Base-by-base conservation (phyloP, 2,113 vertebrate genomes). In the Takifugu flavidus region DNA sequence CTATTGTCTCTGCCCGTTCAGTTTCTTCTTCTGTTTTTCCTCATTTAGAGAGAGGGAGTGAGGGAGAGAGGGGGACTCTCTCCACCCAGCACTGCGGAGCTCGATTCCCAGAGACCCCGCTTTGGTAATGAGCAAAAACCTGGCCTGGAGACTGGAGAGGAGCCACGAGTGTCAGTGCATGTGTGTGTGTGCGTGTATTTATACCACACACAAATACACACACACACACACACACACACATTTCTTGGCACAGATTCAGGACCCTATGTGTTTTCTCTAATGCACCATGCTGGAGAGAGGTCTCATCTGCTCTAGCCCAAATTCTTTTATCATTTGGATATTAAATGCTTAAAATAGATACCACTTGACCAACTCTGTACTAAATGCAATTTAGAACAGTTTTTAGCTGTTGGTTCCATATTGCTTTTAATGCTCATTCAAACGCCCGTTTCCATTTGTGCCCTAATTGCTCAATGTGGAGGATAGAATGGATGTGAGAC, bases 71-170 rank as follows among this genome's bases (percentile, higher is more conserved):
- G 57, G 59, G 67, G 53, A 50, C 1, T 25, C 54, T 67, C 69
- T 72, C 72, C 70, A 74, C 68, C 62, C 72, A 65, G 4, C 45
- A 58, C 29, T 45, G 51, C 34, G 67, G 31, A 59, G 69, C 69
- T 72, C 79, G 72, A 78, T 82, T 83, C 70, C 66, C 68, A 44
- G 66, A 78, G 67, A 74, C 67, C 82, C 59, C 53, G 44, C 76
- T 72, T 67, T 55, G 74, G 78, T 72, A 78, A 86, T 86, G 64
- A 82, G 68, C 66, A 75, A 90, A 90, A 89, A 88, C 79, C 82
- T 79, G 87, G 88, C 61, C 44, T 77, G 83, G 88, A 85, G n/a
- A 58, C 79, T 87, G 87, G 89, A 90, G 72, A 63, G 76, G 80
- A 82, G 83, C 82, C 86, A 85, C 84, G 85, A 69, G 25, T 20